Conservation (phyloP, 2,888 invertebrate species). For the Coronaproctus castanopsis region DNA sequence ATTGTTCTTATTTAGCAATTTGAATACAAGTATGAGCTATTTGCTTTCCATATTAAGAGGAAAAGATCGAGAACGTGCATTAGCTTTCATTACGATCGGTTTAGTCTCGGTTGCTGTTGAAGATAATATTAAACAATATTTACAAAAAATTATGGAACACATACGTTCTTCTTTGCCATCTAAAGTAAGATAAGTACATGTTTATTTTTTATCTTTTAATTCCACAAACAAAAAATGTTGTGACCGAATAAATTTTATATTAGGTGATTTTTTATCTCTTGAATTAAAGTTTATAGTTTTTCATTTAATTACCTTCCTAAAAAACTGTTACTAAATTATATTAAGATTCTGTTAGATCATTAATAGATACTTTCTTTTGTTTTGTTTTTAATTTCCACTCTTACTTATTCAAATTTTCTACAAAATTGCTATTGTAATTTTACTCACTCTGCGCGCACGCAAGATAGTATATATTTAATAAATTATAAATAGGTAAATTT, state of each 20-base stretch:
- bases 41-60: conserved; percentile 53
- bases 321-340: no score
- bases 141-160: conserved; percentile 67
- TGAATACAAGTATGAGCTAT: conserved; percentile 54
- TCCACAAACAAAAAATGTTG: background rate
- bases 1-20: conserved; percentile 36
- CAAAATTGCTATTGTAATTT: no score
- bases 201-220: background rate
- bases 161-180: conserved; percentile 56
- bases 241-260: background rate
- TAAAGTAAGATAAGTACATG: conserved; percentile 17
- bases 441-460: no score
- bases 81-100: conserved; percentile 77
- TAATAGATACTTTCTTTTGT: no score
- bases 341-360: no score
- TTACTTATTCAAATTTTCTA: no score
- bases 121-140: conserved; percentile 53
- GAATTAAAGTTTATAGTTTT: no score
- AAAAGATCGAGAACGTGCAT: conserved; percentile 63
- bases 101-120: conserved; percentile 75
- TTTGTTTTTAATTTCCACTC: no score
- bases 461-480: no score
- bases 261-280: no score
- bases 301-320: no score
- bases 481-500: no score